phyloP scores from a whole-genome alignment of 2,797 vertebrate genomes.

The Peromyscus attwateri region DNA sequence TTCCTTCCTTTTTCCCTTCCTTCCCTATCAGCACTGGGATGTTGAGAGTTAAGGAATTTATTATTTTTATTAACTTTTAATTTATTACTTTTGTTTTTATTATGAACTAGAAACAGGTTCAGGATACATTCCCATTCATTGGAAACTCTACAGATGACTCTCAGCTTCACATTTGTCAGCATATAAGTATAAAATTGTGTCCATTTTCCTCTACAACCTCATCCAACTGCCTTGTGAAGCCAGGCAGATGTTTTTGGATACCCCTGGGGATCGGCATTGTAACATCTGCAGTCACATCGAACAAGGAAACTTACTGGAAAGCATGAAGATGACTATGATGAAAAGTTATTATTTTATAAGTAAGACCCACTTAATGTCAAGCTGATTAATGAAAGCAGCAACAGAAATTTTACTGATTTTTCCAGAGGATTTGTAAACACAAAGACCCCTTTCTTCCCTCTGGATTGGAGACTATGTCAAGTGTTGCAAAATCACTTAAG shows the following conservation, averaged over 20 bases:
- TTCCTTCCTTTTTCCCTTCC: neutral
- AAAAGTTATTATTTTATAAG: slow-evolving; percentile 34
- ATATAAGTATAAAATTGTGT: neutral
- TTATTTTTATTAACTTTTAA: slow-evolving; percentile 39
- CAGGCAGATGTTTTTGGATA: neutral
- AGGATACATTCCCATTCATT: neutral
- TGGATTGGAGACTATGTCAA: neutral
- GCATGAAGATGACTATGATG: neutral
- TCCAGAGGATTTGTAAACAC: neutral
- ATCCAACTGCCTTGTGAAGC: neutral
- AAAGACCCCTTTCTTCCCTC: neutral
- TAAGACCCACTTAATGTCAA: slow-evolving; percentile 31
- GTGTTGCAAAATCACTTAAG: neutral
- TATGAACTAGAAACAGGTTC: slow-evolving; percentile 38
- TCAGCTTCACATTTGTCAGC: neutral
- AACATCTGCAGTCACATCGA: neutral
- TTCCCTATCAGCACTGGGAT: neutral
- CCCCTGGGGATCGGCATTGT: neutral
- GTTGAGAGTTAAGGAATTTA: neutral
- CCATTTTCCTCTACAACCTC: neutral
- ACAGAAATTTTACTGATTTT: neutral
- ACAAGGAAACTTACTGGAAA: slow-evolving; percentile 1
- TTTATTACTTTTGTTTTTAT: slow-evolving; percentile 23
- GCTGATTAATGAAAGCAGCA: neutral
- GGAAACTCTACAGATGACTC: neutral